Percentiles rank a stretch among this genome's conserved stretches.
Conservation (phyloP, 2,113 vertebrate genomes). For the Rhabdornis inornatus region DNA sequence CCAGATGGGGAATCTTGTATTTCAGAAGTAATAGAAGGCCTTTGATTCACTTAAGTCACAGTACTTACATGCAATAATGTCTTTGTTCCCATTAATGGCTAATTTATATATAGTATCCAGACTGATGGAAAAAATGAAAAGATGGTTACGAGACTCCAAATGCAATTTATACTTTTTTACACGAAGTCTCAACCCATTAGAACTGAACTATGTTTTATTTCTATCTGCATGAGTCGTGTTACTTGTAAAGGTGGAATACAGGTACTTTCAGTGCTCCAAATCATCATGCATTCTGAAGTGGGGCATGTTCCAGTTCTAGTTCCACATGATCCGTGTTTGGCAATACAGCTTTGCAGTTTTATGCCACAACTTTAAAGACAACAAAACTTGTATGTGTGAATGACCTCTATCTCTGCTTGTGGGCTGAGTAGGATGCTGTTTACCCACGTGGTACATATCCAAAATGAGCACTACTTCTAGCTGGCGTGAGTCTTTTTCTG, state of each 20-base stretch:
- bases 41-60: neutral
- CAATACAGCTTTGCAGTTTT: neutral
- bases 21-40: neutral
- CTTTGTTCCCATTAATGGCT: neutral
- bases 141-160: neutral
- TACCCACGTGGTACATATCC: neutral
- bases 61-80: neutral
- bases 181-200: neutral
- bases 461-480: neutral
- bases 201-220: neutral
- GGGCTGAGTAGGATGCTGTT: neutral
- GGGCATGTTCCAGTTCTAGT: neutral
- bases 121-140: neutral
- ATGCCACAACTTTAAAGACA: neutral
- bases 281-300: neutral
- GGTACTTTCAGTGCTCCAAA: neutral
- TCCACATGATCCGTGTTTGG: neutral
- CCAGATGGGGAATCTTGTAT: neutral
- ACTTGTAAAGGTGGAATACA: neutral
- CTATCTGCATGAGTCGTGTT: neutral
- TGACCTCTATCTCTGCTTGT: neutral
- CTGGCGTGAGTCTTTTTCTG: neutral
- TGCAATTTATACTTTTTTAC: neutral
- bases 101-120: neutral
- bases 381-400: neutral